A percentile compares a stretch with the other conserved stretches of the same genome.
Conservation (phyloP, 2,797 vertebrate genomes). For the Hylomyscus alleni region DNA sequence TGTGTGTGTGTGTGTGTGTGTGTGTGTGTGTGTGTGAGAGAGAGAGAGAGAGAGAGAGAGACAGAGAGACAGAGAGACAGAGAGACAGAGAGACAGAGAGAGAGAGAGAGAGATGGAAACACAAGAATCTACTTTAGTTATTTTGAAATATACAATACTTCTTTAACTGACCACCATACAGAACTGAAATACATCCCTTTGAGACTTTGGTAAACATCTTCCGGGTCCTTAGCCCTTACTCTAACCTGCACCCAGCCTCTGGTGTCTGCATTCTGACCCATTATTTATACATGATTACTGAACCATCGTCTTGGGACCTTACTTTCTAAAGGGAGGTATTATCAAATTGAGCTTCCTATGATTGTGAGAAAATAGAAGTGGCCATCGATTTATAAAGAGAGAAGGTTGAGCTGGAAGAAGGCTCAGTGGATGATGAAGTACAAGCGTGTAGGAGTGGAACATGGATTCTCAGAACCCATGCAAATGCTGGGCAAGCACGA, state of each 20-base stretch:
- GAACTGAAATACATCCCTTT: background rate
- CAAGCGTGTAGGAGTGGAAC: background rate
- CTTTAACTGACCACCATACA: background rate
- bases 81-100: too few relatives aligned
- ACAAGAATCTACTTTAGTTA: background rate
- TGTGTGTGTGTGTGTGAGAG: too few relatives aligned
- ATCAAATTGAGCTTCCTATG: background rate
- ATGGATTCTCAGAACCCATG: background rate
- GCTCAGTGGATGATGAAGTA: background rate
- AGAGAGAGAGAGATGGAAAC: too few relatives aligned
- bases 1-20: too few relatives aligned
- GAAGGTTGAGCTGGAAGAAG: too few relatives aligned
- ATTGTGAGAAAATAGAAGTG: background rate
- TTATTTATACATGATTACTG: background rate
- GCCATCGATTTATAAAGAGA: background rate
- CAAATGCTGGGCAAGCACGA: background rate
- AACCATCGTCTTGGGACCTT: background rate
- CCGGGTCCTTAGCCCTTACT: background rate
- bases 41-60: too few relatives aligned
- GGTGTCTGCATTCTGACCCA: background rate
- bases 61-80: too few relatives aligned
- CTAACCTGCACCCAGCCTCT: background rate
- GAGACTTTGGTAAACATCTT: background rate
- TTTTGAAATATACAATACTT: background rate
- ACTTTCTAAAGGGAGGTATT: background rate